Conservation (phyloP, 1,140 invertebrate species). For the Scaptomyza pallida region DNA sequence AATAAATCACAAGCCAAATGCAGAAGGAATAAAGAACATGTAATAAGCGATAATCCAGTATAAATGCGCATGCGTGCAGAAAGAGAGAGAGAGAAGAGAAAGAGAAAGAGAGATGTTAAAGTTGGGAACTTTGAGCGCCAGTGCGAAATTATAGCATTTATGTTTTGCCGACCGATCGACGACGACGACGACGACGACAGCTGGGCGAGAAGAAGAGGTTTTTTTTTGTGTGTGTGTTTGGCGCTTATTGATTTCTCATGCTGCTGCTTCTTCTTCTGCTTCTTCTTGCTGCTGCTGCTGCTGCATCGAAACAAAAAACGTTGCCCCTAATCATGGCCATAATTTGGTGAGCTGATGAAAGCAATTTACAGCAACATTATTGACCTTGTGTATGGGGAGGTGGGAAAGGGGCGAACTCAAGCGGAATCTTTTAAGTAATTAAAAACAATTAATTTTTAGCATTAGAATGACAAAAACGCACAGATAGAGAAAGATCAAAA, state of each 20-base stretch:
- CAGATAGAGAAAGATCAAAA: background rate
- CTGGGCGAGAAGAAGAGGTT: slow-evolving; percentile 29
- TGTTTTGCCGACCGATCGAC: slow-evolving; percentile 17
- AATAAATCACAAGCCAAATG: slow-evolving; percentile 38
- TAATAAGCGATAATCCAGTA: slow-evolving; percentile 54
- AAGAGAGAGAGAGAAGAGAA: slow-evolving; percentile 7
- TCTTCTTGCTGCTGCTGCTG: background rate
- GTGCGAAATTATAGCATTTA: slow-evolving; percentile 52
- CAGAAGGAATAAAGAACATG: slow-evolving; percentile 24
- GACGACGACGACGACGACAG: no score
- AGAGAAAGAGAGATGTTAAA: background rate
- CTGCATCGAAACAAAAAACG: background rate
- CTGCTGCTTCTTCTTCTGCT: slow-evolving; percentile 1
- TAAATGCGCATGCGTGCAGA: slow-evolving; percentile 58
- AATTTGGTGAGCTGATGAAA: slow-evolving; percentile 54
- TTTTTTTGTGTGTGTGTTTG: slow-evolving; percentile 2
- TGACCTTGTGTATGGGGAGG: slow-evolving; percentile 40
- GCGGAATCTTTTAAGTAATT: background rate
- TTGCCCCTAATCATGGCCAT: slow-evolving; percentile 24
- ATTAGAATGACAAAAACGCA: background rate
- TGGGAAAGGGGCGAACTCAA: no score
- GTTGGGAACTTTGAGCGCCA: slow-evolving; percentile 18
- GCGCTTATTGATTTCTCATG: slow-evolving; percentile 56
- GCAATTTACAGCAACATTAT: slow-evolving; percentile 57
- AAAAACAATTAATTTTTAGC: background rate